Conservation (phyloP, 2,797 vertebrate genomes). For the Anableps anableps region DNA sequence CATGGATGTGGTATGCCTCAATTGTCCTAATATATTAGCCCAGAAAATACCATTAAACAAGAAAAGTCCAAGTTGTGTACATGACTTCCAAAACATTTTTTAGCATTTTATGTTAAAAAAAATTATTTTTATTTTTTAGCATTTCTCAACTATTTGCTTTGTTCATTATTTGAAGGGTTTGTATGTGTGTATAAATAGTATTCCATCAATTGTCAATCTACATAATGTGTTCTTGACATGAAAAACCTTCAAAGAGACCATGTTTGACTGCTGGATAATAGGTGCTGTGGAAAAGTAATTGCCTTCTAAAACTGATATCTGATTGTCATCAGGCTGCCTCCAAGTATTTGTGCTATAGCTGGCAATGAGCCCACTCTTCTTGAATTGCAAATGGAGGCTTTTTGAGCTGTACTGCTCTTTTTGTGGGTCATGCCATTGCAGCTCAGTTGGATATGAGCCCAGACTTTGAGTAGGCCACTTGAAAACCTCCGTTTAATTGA, state of each 20-base stretch:
- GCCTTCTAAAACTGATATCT: neutral
- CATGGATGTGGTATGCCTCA: slow-evolving; percentile 91
- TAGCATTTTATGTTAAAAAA: neutral
- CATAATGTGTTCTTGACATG: neutral
- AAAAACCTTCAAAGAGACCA: neutral
- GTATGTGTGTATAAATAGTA: neutral
- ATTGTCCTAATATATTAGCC: neutral
- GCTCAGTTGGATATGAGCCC: neutral
- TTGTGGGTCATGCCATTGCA: neutral
- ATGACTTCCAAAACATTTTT: neutral
- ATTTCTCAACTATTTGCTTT: neutral
- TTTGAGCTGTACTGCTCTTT: neutral
- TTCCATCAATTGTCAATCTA: neutral
- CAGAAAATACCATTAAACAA: neutral
- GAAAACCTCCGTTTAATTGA: neutral
- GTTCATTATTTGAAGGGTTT: neutral
- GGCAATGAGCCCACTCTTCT: neutral
- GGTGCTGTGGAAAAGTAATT: neutral
- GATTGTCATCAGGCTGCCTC: neutral
- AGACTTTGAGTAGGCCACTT: slow-evolving; percentile 1
- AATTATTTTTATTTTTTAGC: no score
- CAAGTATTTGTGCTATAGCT: neutral
- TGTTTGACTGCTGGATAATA: neutral
- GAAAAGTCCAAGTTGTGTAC: neutral
- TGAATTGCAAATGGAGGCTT: neutral